phyloP scores from a whole-genome alignment of 2,113 vertebrate genomes.

The Miniopterus natalensis region DNA sequence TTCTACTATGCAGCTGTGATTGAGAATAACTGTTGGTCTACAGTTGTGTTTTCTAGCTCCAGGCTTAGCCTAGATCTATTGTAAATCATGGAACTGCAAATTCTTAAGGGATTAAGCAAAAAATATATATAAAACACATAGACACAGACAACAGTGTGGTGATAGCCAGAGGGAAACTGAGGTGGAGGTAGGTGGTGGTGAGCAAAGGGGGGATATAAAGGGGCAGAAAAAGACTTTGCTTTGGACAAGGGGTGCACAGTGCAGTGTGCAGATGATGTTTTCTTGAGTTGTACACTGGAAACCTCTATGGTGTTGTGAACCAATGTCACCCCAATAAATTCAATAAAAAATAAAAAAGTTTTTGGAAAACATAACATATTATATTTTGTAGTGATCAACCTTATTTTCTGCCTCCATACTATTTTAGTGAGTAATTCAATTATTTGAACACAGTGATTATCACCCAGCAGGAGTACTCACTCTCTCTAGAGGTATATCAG shows the following conservation, averaged over 20 bases:
- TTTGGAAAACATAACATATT: conserved; percentile 29
- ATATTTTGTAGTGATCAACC: background rate
- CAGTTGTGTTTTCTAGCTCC: conserved; percentile 26
- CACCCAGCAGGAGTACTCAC: background rate
- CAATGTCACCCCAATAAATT: background rate
- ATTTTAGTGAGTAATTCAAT: conserved; percentile 31
- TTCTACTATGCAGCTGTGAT: conserved; percentile 12
- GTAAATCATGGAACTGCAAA: conserved; percentile 4
- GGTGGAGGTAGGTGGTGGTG: background rate
- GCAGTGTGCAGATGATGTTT: background rate
- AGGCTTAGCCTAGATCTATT: conserved; percentile 41
- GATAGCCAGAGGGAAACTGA: background rate
- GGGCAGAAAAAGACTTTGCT: background rate
- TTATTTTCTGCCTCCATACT: background rate
- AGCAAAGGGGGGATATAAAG: background rate
- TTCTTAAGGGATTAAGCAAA: background rate
- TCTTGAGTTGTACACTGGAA: background rate
- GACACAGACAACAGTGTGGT: too few relatives aligned
- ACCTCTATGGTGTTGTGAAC: background rate
- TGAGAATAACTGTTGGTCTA: conserved; percentile 10
- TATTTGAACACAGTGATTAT: conserved; percentile 11
- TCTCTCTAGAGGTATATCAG: background rate
- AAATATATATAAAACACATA: background rate
- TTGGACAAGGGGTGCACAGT: background rate
- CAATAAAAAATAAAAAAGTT: background rate